These are phyloP conservation scores for Epicauta chinensis DNA, from an alignment of 1,140 invertebrate genomes.

Conservation along the genomic window DNA sequence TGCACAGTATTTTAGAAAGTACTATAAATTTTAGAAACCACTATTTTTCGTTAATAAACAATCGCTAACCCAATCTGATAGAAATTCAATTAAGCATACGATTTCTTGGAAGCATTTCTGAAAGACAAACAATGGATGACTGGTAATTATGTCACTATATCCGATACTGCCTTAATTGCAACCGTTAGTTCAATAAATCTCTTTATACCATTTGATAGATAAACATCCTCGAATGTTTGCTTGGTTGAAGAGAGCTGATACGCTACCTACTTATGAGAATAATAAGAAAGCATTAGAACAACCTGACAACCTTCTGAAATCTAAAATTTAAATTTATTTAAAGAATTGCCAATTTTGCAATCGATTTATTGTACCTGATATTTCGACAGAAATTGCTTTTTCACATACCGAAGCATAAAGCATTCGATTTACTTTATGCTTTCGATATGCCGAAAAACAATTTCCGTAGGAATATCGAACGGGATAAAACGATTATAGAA, in stretches of 20 bases:
- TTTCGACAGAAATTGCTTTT: too few relatives aligned
- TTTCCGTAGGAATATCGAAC: too few relatives aligned
- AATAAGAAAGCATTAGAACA: not conserved
- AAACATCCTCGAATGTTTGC: conserved; percentile 21
- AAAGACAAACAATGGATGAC: conserved; percentile 18
- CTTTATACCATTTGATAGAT: conserved; percentile 14
- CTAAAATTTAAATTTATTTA: too few relatives aligned
- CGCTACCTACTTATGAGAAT: conserved; percentile 13
- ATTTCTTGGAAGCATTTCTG: conserved; percentile 26
- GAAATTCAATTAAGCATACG: conserved; percentile 14
- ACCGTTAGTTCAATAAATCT: conserved; percentile 4
- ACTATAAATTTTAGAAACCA: not conserved
- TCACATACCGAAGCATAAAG: too few relatives aligned
- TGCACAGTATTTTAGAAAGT: not conserved
- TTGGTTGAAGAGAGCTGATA: conserved; percentile 19
- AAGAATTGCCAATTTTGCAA: too few relatives aligned
- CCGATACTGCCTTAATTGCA: conserved; percentile 24
- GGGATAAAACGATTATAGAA: too few relatives aligned
- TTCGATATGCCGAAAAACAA: too few relatives aligned
- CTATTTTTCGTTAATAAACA: not conserved
- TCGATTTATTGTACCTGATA: too few relatives aligned
- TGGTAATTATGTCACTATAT: conserved; percentile 24
- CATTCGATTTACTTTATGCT: too few relatives aligned
- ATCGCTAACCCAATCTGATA: not conserved
- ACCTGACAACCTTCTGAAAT: conserved; percentile 22